Evolutionary conservation across 2,888 invertebrate species (phyloP).

Genomic region (Cheilosia vernalis): DNA sequence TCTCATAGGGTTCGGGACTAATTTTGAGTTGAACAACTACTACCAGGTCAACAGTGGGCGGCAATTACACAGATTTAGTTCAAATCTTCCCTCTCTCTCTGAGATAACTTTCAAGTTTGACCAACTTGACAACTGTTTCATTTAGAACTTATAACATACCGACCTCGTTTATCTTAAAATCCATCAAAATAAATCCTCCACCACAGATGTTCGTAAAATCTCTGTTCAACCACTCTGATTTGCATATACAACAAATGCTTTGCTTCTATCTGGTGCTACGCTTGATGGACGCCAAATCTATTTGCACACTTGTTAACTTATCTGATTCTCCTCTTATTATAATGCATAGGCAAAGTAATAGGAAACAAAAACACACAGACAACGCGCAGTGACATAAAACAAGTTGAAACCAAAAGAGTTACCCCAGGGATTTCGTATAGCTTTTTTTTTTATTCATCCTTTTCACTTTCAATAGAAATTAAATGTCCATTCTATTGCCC

Average conservation of each 20-base stretch:
- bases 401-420: conserved; percentile 18
- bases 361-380: neutral
- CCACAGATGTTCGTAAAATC: conserved; percentile 41
- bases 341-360: conserved; percentile 6
- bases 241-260: conserved; percentile 28
- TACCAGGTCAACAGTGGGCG: too few species aligned
- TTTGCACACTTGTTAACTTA: conserved; percentile 62
- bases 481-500: conserved; percentile 61
- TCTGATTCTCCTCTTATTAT: conserved; percentile 24
- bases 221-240: conserved; percentile 35
- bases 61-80: too few species aligned
- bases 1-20: too few species aligned
- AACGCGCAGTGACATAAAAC: conserved; percentile 19
- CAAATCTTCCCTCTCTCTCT: too few species aligned
- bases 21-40: too few species aligned
- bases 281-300: conserved; percentile 29
- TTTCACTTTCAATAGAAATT: conserved; percentile 45
- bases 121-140: conserved; percentile 1
- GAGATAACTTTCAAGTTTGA: neutral
- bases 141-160: neutral
- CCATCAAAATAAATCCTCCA: conserved; percentile 24
- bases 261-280: neutral
- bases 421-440: conserved; percentile 39
- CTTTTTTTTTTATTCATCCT: too few species aligned
- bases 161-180: neutral